Evolutionary conservation across 2,888 invertebrate genomes (phyloP), one percentile per base, ranked within the genome.

Genomic region (Andrena chrysosceles): DNA sequence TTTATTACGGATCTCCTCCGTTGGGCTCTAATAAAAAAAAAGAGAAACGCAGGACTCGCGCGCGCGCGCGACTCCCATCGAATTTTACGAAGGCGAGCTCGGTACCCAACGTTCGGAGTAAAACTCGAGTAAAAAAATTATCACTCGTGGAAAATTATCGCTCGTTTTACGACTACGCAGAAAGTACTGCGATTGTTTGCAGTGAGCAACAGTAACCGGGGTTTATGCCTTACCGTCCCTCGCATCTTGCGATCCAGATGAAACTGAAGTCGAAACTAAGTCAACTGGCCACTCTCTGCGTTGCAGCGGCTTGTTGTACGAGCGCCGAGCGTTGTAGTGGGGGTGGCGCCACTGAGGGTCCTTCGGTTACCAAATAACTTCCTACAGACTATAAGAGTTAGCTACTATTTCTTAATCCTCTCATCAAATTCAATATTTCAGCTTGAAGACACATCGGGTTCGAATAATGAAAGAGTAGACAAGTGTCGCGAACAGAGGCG

Each of bases 1-100:
- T 91, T 91, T 91, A 91, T 91, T 91, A 90, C 87, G 86, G 74
- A 84, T 87, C 90, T 87, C 84, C 83, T 83, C 81, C 78, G 79
- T 70, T 73, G 86, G 71, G 83, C 84, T 81, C 85, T 90, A 89
- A 90, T 89, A 90, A 90, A 90, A 88, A 85, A 42, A 42, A 16
- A 13, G 13, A 42, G 42, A 16, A 42, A 87, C 76, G 79, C 80
- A 48, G 67, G 23, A 26, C 4, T 8, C 56, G 56, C 73, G 35
- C 10, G 10, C 2, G 33, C 35, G 35, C 13, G 42, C 69, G 60
- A 60, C 68, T 74, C 74, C 71, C 69, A 56, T 72, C 54, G 70
- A 78, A 85, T 87, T 86, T 86, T 84, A 85, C 75, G 56, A 56
- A 77, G 56, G 52, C 73, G 77, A 67, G 69, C 81, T 76, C 64